These are phyloP conservation scores for Garra rufa DNA, from an alignment of 2,113 vertebrate genomes.

Conservation along the genomic window DNA sequence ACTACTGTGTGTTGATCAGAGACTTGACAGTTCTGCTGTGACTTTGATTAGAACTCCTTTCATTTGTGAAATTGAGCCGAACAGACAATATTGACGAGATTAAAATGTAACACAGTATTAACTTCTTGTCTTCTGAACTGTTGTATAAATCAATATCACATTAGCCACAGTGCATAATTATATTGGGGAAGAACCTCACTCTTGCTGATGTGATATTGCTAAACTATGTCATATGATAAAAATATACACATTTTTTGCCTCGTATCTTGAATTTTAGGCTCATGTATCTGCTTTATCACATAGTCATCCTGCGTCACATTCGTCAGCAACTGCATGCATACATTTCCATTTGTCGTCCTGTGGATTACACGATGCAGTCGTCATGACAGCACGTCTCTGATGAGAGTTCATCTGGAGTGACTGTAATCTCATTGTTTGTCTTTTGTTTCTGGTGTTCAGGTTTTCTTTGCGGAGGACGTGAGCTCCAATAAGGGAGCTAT, in stretches of 20 bases:
- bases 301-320: background rate
- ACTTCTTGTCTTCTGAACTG: no score
- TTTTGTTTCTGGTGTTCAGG: conserved; percentile 67
- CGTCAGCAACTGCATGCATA: background rate
- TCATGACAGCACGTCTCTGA: conserved; percentile 67
- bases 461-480: conserved; percentile 96
- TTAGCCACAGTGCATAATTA: no score
- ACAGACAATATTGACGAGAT: no score
- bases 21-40: background rate
- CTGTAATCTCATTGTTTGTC: background rate
- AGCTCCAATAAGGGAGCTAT: conserved; percentile 98
- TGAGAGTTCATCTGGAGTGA: conserved; percentile 49
- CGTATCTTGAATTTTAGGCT: no score
- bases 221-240: no score
- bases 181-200: no score
- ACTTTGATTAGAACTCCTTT: background rate
- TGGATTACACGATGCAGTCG: conserved; percentile 65
- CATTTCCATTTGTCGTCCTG: no score
- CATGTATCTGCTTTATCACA: background rate
- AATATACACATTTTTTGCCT: no score
- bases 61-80: no score
- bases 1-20: background rate
- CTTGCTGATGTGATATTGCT: no score
- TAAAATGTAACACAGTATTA: no score
- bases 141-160: no score